A percentile compares a stretch with the other conserved stretches of the same genome.
Conservation (phyloP, 2,113 vertebrate genomes). For the Atractosteus spatula region DNA sequence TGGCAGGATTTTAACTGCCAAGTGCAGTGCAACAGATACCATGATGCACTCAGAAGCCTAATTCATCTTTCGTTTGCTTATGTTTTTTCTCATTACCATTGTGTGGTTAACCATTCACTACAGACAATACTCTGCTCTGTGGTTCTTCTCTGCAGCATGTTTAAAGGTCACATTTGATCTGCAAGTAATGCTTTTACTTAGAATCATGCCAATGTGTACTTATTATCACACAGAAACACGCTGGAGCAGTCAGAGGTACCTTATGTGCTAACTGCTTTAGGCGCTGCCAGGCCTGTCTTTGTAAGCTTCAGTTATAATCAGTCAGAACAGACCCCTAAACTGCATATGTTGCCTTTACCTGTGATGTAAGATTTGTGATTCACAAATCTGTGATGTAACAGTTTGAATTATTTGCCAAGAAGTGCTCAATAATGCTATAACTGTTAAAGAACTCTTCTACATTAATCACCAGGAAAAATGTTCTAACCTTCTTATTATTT, state of each 20-base stretch:
- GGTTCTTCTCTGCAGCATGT: not conserved
- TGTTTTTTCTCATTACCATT: constrained; percentile 31
- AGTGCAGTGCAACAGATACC: not conserved
- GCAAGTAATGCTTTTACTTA: not conserved
- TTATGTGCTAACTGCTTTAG: not conserved
- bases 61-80: not conserved
- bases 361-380: too few species aligned
- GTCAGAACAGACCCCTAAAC: too few species aligned
- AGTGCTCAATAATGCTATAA: too few species aligned
- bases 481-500: too few species aligned
- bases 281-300: not conserved
- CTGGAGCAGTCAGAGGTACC: not conserved
- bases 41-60: not conserved
- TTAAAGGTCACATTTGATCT: not conserved
- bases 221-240: not conserved
- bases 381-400: too few species aligned
- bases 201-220: not conserved
- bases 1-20: not conserved
- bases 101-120: not conserved
- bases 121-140: not conserved
- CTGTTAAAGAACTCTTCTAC: too few species aligned
- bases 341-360: too few species aligned
- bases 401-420: too few species aligned
- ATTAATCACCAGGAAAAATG: too few species aligned
- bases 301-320: not conserved